Conservation (phyloP, 2,113 vertebrate species). For the Leuciscus idus region DNA sequence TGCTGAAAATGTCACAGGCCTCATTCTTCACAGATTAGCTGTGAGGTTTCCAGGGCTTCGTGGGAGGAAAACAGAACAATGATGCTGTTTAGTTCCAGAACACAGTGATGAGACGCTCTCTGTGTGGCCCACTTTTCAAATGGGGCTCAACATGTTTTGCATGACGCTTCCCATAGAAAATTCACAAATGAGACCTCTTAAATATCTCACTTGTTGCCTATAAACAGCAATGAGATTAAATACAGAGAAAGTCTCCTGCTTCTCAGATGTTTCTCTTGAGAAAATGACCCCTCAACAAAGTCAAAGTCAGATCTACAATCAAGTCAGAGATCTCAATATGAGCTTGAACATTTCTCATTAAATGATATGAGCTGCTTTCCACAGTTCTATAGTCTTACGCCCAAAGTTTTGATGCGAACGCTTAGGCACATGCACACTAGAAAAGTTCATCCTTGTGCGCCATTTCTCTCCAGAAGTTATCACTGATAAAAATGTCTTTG, state of each 20-base stretch:
- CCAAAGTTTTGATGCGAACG: too few species aligned
- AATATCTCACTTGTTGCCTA: constrained; percentile 30
- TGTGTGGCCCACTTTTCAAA: constrained; percentile 16
- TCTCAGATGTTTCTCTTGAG: neutral
- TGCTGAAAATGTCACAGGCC: neutral
- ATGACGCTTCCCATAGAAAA: constrained; percentile 17
- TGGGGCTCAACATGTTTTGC: neutral
- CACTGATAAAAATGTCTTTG: too few species aligned
- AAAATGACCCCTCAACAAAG: neutral
- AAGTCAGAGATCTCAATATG: neutral
- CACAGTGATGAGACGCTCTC: neutral
- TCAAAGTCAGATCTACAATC: neutral
- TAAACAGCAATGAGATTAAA: constrained; percentile 12
- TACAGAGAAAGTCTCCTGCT: neutral
- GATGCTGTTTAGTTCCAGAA: neutral
- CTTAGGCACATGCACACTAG: too few species aligned
- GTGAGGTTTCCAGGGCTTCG: constrained; percentile 18
- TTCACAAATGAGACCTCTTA: neutral
- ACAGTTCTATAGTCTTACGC: too few species aligned
- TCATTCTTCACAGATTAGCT: neutral
- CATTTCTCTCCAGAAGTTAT: too few species aligned
- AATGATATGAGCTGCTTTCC: neutral
- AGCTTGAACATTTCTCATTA: neutral
- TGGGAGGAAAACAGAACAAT: constrained; percentile 19
- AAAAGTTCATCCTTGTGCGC: too few species aligned